phyloP scores from a whole-genome alignment of 2,113 vertebrate species.

The Sylvietta virens region DNA sequence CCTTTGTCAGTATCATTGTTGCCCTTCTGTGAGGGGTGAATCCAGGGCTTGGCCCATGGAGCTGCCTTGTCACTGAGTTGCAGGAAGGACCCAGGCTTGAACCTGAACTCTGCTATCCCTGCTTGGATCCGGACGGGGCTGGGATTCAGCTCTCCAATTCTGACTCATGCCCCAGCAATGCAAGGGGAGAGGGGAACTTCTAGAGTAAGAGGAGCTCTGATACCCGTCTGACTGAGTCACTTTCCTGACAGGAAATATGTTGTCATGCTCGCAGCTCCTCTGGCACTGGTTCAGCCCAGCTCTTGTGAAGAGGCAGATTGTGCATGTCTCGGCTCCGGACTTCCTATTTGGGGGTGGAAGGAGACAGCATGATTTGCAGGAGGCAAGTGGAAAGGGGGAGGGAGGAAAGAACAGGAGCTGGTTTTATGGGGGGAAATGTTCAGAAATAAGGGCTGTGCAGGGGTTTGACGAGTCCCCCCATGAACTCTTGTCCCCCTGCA shows the following conservation, averaged over 20 bases:
- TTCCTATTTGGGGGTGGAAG: slow-evolving; percentile 64
- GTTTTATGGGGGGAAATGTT: background rate
- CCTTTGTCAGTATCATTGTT: background rate
- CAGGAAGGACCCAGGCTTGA: background rate
- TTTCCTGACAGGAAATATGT: slow-evolving; percentile 71
- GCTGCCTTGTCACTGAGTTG: background rate
- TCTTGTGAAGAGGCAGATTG: slow-evolving; percentile 76
- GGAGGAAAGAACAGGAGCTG: background rate
- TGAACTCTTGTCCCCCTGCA: background rate
- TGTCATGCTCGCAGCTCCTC: slow-evolving; percentile 66
- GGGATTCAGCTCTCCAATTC: slow-evolving; percentile 27
- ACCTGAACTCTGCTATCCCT: background rate
- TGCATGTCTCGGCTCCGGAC: slow-evolving; percentile 53
- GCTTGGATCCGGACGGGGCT: background rate
- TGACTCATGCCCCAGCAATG: slow-evolving; percentile 66
- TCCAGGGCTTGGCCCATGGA: fast-evolving
- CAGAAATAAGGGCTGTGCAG: background rate
- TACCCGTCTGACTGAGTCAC: slow-evolving; percentile 66
- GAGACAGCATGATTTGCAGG: slow-evolving; percentile 30
- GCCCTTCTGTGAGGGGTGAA: background rate
- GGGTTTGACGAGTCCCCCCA: background rate
- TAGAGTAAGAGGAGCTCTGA: slow-evolving; percentile 65
- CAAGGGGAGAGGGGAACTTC: slow-evolving; percentile 32
- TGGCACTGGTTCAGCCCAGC: slow-evolving; percentile 62
- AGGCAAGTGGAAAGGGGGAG: background rate